Percentiles rank a stretch among this genome's conserved stretches.
These are phyloP conservation scores for Gymnogyps californianus DNA, from an alignment of 2,113 vertebrate genomes.

Conservation along the genomic window DNA sequence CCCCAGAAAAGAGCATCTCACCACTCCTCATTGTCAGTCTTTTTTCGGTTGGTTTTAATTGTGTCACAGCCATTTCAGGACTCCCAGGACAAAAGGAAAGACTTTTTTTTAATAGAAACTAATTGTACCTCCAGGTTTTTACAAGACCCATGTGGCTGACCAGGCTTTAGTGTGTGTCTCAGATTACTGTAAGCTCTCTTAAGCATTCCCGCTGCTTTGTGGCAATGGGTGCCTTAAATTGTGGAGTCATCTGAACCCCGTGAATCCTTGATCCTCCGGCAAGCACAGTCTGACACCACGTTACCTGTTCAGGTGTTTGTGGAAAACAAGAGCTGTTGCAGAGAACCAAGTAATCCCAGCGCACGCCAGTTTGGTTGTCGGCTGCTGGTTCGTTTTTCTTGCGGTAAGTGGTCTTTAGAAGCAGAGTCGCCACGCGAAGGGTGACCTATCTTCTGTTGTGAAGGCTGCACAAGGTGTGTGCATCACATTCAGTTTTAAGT, in stretches of 20 bases:
- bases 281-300: rapidly evolving
- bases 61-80: neutral
- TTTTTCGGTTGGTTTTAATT: neutral
- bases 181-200: neutral
- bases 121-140: neutral
- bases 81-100: neutral
- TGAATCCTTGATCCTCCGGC: neutral
- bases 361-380: neutral
- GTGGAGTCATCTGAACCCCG: rapidly evolving
- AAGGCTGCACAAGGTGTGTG: neutral
- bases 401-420: neutral
- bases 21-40: neutral
- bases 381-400: neutral
- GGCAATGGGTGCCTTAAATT: neutral
- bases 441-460: neutral
- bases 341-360: neutral
- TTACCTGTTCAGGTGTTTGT: neutral
- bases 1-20: constrained; percentile 28
- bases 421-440: rapidly evolving
- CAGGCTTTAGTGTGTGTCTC: neutral
- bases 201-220: neutral
- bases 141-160: neutral
- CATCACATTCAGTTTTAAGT: neutral
- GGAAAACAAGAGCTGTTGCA: neutral
- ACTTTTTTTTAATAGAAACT: neutral